Conservation (phyloP, 2,888 invertebrate species). For the Antheraea assamensis region DNA sequence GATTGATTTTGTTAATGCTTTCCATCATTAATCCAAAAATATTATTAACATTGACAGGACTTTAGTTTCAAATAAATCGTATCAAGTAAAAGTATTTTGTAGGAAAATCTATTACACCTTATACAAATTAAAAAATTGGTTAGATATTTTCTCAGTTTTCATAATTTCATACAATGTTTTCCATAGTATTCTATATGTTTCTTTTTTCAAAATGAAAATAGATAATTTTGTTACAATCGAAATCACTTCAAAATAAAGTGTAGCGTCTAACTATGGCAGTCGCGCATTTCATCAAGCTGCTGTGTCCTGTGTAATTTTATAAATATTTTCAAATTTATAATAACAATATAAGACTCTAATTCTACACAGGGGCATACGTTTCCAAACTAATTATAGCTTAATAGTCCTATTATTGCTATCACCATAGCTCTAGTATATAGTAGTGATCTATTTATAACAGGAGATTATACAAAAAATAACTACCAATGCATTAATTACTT, state of each 20-base stretch:
- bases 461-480: not conserved
- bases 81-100: not conserved
- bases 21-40: constrained; percentile 20
- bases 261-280: too few species aligned
- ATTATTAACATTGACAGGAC: not conserved
- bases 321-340: too few species aligned
- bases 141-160: not conserved
- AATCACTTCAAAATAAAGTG: not conserved
- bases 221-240: too few species aligned
- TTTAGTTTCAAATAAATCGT: not conserved
- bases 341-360: too few species aligned
- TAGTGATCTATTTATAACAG: not conserved
- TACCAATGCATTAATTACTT: not conserved
- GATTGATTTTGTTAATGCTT: constrained; percentile 45
- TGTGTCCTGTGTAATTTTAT: too few species aligned
- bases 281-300: too few species aligned
- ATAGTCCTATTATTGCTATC: not conserved
- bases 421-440: not conserved
- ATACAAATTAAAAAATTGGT: not conserved
- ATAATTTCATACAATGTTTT: not conserved
- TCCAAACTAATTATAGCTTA: not conserved
- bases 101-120: not conserved
- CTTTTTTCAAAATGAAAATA: too few species aligned
- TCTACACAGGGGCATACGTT: too few species aligned
- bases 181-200: too few species aligned